Conservation (phyloP, 2,113 vertebrate genomes). For the Pteropus alecto region DNA sequence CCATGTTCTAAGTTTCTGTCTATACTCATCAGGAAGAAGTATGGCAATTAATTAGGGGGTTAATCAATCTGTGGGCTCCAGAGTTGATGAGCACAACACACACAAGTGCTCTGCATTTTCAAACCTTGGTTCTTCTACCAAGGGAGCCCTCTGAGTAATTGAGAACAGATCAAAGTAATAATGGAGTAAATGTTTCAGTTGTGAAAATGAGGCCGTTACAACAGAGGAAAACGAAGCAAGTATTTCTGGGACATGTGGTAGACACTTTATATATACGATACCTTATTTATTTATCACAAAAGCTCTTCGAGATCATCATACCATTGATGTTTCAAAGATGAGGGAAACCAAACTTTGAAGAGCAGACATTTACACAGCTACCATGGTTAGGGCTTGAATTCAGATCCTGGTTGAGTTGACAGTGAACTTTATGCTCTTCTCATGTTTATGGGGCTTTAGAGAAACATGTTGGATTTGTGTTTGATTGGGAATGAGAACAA, state of each 20-base stretch:
- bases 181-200: neutral
- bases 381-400: neutral
- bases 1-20: neutral
- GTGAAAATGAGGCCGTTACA: neutral
- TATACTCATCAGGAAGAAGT: neutral
- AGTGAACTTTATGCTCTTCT: neutral
- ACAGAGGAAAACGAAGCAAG: neutral
- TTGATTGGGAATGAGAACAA: neutral
- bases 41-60: neutral
- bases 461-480: neutral
- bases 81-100: neutral
- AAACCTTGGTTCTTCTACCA: neutral
- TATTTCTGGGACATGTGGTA: neutral
- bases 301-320: neutral
- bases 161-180: neutral
- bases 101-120: rapidly evolving
- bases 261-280: neutral
- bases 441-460: neutral
- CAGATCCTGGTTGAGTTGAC: neutral
- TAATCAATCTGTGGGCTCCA: neutral
- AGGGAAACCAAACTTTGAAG: neutral
- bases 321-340: neutral
- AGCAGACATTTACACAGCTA: neutral
- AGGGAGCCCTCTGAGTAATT: too few species aligned
- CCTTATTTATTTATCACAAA: neutral